A percentile compares a stretch with the other conserved stretches of the same genome.
Evolutionary conservation across 2,113 vertebrate genomes (phyloP).

Genomic region (Ailurus styani): DNA sequence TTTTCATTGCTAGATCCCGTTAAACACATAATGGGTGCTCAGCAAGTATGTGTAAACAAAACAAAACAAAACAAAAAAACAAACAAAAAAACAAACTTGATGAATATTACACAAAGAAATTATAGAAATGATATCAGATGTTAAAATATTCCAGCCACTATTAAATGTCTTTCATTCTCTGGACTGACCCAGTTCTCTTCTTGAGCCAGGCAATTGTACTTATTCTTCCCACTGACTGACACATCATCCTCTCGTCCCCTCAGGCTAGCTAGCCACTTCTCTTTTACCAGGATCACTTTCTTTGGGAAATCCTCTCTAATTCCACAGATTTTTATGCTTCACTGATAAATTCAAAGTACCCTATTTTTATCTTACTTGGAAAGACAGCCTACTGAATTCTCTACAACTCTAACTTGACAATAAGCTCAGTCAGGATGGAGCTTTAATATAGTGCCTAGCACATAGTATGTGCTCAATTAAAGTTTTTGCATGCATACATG

Average conservation of each 20-base stretch:
- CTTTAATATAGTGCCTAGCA: background rate
- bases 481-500: background rate
- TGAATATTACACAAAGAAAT: background rate
- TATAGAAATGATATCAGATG: background rate
- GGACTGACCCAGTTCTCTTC: background rate
- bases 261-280: background rate
- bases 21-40: background rate
- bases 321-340: background rate
- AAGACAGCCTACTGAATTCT: background rate
- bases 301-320: background rate
- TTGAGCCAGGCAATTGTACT: background rate
- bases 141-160: background rate
- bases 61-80: background rate
- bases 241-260: background rate
- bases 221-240: background rate
- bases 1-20: background rate
- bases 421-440: background rate
- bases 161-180: background rate
- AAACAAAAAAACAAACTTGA: background rate
- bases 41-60: background rate
- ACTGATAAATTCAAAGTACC: background rate
- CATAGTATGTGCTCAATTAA: background rate
- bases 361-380: constrained; percentile 19
- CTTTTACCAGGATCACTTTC: background rate
- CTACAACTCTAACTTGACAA: background rate